phyloP scores from a whole-genome alignment of 1,140 invertebrate genomes.

The Drosophila repleta region DNA sequence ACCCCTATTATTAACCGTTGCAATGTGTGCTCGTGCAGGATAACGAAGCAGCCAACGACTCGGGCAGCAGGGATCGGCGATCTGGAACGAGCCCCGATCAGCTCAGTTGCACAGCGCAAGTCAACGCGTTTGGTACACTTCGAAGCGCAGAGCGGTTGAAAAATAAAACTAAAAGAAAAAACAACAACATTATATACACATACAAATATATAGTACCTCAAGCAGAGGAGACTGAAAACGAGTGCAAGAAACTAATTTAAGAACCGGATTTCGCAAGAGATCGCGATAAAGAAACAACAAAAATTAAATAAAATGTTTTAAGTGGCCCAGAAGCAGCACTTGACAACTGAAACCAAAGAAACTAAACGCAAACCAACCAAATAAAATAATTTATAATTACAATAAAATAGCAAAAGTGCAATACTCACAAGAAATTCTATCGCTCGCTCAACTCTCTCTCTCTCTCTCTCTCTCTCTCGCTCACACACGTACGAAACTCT shows the following conservation, averaged over 20 bases:
- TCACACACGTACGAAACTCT: conserved; percentile 20
- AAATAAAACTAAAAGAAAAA: conserved; percentile 20
- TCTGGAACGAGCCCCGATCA: conserved; percentile 66
- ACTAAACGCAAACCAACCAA: conserved; percentile 47
- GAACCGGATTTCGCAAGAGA: conserved; percentile 66
- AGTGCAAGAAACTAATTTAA: conserved; percentile 75
- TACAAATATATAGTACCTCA: conserved; percentile 20
- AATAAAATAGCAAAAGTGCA: conserved; percentile 51
- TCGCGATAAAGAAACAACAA: conserved; percentile 27
- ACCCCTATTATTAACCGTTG: conserved; percentile 61
- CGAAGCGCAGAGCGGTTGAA: conserved; percentile 16
- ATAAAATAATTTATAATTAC: conserved; percentile 20
- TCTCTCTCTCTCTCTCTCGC: conserved; percentile 1
- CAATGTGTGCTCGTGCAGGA: conserved; percentile 55
- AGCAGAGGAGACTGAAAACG: conserved; percentile 26
- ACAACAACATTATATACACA: not conserved
- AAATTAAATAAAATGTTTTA: conserved; percentile 44
- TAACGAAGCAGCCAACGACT: conserved; percentile 47
- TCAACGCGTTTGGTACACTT: conserved; percentile 62
- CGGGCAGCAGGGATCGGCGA: conserved; percentile 60
- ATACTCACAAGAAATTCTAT: conserved; percentile 28
- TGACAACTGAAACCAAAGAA: conserved; percentile 62
- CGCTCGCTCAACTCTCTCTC: not conserved
- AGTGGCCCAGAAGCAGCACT: conserved; percentile 48
- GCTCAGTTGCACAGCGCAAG: conserved; percentile 76